phyloP scores from a whole-genome alignment of 2,888 invertebrate species.

The Melipona bicolor region DNA sequence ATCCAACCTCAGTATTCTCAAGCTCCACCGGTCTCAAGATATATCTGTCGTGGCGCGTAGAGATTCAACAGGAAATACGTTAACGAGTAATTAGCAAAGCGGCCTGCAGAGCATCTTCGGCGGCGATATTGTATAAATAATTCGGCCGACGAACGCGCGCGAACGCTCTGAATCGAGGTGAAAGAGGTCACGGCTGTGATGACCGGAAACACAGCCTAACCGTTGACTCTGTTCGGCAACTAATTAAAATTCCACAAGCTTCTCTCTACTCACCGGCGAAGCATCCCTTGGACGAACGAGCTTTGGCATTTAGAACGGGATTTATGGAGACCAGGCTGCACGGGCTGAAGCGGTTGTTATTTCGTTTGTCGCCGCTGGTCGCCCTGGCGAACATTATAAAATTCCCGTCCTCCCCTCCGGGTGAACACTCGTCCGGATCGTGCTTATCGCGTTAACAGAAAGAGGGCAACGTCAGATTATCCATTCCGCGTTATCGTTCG shows the following conservation, averaged over 20 bases:
- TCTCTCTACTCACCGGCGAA: slow-evolving; percentile 89
- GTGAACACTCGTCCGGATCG: slow-evolving; percentile 95
- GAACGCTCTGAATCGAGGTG: slow-evolving; percentile 7
- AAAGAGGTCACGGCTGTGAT: slow-evolving; percentile 19
- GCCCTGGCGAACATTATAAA: slow-evolving; percentile 99
- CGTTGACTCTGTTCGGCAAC: slow-evolving; percentile 42
- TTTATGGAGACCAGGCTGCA: slow-evolving; percentile 96
- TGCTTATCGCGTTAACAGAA: slow-evolving; percentile 86
- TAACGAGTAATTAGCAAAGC: slow-evolving; percentile 20
- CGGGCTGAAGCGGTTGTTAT: slow-evolving; percentile 98
- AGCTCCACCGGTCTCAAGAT: background rate
- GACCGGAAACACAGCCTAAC: slow-evolving; percentile 13
- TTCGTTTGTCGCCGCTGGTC: slow-evolving; percentile 98
- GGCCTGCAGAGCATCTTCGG: background rate
- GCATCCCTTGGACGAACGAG: slow-evolving; percentile 94
- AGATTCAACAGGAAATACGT: slow-evolving; percentile 1
- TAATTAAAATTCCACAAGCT: slow-evolving; percentile 53
- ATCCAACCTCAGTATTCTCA: background rate
- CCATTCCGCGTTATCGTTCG: background rate
- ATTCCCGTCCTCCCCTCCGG: slow-evolving; percentile 97
- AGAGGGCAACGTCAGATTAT: slow-evolving; percentile 58
- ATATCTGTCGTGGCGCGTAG: background rate
- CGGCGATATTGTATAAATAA: slow-evolving; percentile 37
- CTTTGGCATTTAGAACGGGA: slow-evolving; percentile 95
- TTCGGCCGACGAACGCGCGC: background rate